Conservation (phyloP, 37 sponge, comb jelly and placozoan species). For the Aphrocallistes beatrix region DNA sequence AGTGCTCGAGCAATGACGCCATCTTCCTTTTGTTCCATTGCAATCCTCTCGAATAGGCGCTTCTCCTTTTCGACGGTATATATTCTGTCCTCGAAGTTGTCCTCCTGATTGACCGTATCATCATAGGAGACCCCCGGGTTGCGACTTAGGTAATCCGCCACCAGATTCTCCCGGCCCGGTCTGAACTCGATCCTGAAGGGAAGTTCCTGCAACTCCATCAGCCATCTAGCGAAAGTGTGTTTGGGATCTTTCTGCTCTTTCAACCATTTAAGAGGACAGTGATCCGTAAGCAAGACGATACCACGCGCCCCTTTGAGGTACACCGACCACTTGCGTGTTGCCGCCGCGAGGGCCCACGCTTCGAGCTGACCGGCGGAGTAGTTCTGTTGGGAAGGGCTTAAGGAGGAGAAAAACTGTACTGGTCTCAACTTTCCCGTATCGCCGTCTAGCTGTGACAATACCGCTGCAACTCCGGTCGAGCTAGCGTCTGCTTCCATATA, state of each 20-base stretch:
- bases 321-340: background rate
- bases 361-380: too few relatives aligned
- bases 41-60: too few relatives aligned
- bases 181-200: background rate
- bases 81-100: background rate
- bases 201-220: background rate
- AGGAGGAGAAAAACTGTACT: too few relatives aligned
- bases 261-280: background rate
- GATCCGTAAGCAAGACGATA: background rate
- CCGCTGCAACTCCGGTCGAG: too few relatives aligned
- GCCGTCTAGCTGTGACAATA: too few relatives aligned
- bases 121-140: background rate
- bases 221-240: background rate
- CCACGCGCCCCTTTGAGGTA: background rate
- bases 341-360: background rate
- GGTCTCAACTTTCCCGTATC: too few relatives aligned
- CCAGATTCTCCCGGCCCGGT: background rate
- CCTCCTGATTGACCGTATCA: background rate
- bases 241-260: background rate
- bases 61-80: background rate
- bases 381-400: too few relatives aligned
- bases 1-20: background rate
- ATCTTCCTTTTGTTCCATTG: background rate
- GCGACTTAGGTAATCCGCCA: conserved; percentile 10
- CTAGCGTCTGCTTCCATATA: too few relatives aligned